Evolutionary conservation across 2,797 vertebrate genomes (phyloP).

Genomic region (Cheirogaleus major): DNA sequence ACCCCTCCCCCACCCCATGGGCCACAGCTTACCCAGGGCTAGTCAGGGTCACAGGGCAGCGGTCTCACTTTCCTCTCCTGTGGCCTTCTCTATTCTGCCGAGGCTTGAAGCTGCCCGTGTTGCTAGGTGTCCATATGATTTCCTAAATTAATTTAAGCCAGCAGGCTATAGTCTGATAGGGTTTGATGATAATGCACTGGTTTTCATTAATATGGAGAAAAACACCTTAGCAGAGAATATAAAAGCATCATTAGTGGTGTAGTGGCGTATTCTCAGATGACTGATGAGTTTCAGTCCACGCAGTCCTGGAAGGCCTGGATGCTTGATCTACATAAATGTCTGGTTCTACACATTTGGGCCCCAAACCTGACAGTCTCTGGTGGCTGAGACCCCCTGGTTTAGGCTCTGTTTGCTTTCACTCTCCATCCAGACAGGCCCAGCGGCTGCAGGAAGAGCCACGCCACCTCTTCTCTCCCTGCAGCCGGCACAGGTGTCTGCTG

Average conservation of each 20-base stretch:
- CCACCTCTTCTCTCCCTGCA: rapidly evolving
- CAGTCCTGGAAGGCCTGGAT: not conserved
- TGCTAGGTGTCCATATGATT: not conserved
- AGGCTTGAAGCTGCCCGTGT: not conserved
- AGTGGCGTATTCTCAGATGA: not conserved
- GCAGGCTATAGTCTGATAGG: not conserved
- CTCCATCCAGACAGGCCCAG: not conserved
- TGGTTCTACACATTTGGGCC: not conserved
- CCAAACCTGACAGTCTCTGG: rapidly evolving
- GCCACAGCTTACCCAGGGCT: not conserved
- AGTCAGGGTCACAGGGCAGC: not conserved
- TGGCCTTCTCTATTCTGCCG: not conserved
- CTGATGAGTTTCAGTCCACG: not conserved
- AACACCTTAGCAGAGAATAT: not conserved
- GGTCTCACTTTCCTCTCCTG: not conserved
- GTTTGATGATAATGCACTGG: not conserved
- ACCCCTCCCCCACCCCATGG: rapidly evolving
- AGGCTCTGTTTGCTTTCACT: not conserved
- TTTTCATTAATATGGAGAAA: not conserved
- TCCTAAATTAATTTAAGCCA: not conserved
- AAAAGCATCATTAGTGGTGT: not conserved
- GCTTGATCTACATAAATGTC: not conserved
- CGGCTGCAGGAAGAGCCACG: not conserved
- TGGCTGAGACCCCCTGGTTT: not conserved
- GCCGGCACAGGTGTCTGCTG: not conserved